Conservation (phyloP, 2,888 invertebrate genomes). For the Pheosia gnoma region DNA sequence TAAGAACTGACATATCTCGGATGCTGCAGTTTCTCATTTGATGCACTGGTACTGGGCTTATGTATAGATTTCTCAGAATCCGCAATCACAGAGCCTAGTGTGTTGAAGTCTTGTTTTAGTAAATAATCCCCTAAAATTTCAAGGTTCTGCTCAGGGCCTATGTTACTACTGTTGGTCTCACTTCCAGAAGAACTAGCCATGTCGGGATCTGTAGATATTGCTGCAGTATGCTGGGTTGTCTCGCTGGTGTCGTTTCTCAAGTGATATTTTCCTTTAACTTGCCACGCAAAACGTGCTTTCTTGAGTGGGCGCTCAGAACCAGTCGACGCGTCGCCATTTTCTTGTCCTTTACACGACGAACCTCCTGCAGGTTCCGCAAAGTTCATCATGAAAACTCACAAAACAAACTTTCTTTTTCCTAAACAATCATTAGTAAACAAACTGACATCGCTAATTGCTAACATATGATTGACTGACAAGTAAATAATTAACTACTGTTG, state of each 20-base stretch:
- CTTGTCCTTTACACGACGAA: slow-evolving; percentile 78
- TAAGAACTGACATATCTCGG: slow-evolving; percentile 63
- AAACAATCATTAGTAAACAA: slow-evolving; percentile 76
- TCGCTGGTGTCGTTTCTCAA: slow-evolving; percentile 73
- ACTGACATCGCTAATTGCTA: slow-evolving; percentile 79
- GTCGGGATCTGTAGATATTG: slow-evolving; percentile 33
- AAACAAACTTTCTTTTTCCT: slow-evolving; percentile 35
- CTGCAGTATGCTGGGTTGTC: slow-evolving; percentile 21
- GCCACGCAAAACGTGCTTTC: slow-evolving; percentile 87
- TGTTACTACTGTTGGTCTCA: slow-evolving; percentile 37
- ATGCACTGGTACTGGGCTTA: slow-evolving; percentile 52
- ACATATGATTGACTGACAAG: slow-evolving; percentile 80
- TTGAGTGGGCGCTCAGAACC: slow-evolving; percentile 85
- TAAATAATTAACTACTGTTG: slow-evolving; percentile 51
- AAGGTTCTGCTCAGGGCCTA: slow-evolving; percentile 65
- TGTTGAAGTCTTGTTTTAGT: slow-evolving; percentile 66
- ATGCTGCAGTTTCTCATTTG: slow-evolving; percentile 54
- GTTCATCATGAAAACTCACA: slow-evolving; percentile 62
- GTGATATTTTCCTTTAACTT: slow-evolving; percentile 87
- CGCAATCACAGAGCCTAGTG: slow-evolving; percentile 59
- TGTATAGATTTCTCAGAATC: slow-evolving; percentile 53
- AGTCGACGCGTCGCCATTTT: slow-evolving; percentile 78
- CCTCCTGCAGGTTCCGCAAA: slow-evolving; percentile 66
- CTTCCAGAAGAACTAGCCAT: slow-evolving; percentile 39
- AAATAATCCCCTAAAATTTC: slow-evolving; percentile 70